These are phyloP conservation scores for Oryzias dopingdopingensis DNA, from an alignment of 2,797 vertebrate species.

Conservation along the genomic window DNA sequence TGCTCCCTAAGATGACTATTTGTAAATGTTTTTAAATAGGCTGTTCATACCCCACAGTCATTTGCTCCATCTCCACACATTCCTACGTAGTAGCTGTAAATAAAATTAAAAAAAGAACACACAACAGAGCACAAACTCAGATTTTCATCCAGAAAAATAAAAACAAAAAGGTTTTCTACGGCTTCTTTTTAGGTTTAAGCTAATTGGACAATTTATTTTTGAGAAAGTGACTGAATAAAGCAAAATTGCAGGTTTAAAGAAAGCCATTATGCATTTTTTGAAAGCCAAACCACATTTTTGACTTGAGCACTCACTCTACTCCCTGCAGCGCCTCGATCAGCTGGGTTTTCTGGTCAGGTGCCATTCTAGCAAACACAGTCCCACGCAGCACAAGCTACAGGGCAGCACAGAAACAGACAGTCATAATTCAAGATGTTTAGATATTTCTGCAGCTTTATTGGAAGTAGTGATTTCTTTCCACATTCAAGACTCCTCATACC, in stretches of 20 bases:
- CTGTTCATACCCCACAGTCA: slow-evolving; percentile 91
- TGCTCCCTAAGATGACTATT: background rate
- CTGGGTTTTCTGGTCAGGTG: slow-evolving; percentile 97
- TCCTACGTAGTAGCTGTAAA: slow-evolving; percentile 91
- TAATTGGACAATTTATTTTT: too few species aligned
- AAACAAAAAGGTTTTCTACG: too few species aligned
- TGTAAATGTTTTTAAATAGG: background rate
- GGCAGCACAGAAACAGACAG: background rate
- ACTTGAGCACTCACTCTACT: slow-evolving; percentile 88
- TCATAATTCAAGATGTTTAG: background rate
- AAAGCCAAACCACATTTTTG: background rate
- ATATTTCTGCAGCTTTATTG: background rate
- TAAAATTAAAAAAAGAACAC: background rate
- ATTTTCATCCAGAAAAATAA: background rate
- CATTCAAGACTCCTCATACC: slow-evolving; percentile 64
- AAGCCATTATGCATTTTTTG: background rate
- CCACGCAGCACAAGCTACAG: slow-evolving; percentile 90
- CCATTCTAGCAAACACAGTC: slow-evolving; percentile 97
- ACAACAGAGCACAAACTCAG: background rate
- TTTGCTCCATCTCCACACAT: slow-evolving; percentile 99
- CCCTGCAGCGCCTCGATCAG: slow-evolving; percentile 92
- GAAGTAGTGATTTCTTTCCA: background rate
- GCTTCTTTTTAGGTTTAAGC: too few species aligned
- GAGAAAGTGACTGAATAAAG: too few species aligned
- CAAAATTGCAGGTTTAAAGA: too few species aligned